Percentiles rank a stretch among this genome's conserved stretches.
phyloP scores from a whole-genome alignment of 53 echinoderm and acorn worm genomes.

The Henricia sp. region DNA sequence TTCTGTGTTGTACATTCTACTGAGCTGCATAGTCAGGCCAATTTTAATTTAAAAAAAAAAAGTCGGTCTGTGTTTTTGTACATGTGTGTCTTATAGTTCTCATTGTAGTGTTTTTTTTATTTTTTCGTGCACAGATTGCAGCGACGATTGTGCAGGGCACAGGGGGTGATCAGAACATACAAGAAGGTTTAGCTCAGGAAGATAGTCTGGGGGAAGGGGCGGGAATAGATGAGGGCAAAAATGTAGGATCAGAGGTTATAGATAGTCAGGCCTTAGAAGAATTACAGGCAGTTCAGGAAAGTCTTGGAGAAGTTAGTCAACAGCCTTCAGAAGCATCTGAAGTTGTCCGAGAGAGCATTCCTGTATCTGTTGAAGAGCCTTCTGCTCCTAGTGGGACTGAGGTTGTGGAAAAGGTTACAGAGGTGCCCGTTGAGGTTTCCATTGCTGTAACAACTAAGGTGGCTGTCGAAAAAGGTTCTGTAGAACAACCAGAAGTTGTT shows the following conservation, averaged over 20 bases:
- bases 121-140: no score
- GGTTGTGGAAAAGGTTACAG: constrained; percentile 6
- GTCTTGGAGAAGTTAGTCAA: constrained; percentile 12
- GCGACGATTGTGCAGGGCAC: no score
- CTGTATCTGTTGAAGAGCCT: constrained; percentile 3
- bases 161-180: no score
- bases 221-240: constrained; percentile 18
- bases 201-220: constrained; percentile 36
- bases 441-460: no score
- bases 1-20: no score
- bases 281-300: constrained; percentile 38
- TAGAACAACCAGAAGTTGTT: no score
- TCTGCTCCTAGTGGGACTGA: neutral
- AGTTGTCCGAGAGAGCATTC: neutral
- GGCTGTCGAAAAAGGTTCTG: no score
- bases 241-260: constrained; percentile 50
- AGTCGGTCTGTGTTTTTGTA: no score
- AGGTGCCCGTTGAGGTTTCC: neutral
- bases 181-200: constrained; percentile 5
- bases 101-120: no score
- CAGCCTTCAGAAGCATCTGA: constrained; percentile 30
- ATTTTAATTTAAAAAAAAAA: no score
- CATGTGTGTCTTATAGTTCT: no score
- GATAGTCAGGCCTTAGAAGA: constrained; percentile 44
- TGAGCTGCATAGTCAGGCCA: no score